A percentile compares a stretch with the other conserved stretches of the same genome.
Evolutionary conservation across 1,140 invertebrate genomes (phyloP).

Genomic region (Brachionus koreanus): DNA sequence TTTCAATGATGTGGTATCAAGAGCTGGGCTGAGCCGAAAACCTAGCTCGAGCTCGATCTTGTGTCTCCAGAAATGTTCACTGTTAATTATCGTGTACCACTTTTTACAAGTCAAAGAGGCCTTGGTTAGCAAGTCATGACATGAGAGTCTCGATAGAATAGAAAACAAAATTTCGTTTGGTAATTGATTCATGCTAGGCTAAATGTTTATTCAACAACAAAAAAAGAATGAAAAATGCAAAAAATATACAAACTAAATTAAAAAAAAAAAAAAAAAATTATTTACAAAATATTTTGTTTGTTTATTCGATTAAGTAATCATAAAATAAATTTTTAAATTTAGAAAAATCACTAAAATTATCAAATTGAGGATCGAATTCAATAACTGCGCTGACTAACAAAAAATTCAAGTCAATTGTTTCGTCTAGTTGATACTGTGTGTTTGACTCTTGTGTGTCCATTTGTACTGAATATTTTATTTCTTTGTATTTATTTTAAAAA

Average conservation of each 20-base stretch:
- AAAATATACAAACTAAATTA: background rate
- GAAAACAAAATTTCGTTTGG: background rate
- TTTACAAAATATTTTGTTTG: background rate
- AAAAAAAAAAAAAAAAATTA: background rate
- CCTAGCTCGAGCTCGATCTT: background rate
- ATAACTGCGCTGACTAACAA: background rate
- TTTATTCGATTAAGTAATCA: conserved; percentile 14
- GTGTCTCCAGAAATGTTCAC: background rate
- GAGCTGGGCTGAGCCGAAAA: background rate
- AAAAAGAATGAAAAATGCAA: background rate
- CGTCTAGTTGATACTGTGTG: background rate
- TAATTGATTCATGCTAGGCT: background rate
- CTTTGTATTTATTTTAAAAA: background rate
- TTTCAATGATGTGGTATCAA: background rate
- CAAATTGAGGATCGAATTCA: conserved; percentile 14
- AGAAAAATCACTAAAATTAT: background rate
- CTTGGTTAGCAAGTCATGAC: background rate
- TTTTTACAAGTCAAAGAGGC: conserved; percentile 1
- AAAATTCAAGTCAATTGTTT: background rate
- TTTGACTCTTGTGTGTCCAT: background rate
- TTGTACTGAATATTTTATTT: background rate
- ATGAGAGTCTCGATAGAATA: background rate
- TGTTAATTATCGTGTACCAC: background rate
- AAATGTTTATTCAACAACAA: background rate
- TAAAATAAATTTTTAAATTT: conserved; percentile 33